Percentiles rank a stretch among this genome's conserved stretches.
Evolutionary conservation across 2,888 invertebrate species (phyloP).

Genomic region (Unio pictorum): DNA sequence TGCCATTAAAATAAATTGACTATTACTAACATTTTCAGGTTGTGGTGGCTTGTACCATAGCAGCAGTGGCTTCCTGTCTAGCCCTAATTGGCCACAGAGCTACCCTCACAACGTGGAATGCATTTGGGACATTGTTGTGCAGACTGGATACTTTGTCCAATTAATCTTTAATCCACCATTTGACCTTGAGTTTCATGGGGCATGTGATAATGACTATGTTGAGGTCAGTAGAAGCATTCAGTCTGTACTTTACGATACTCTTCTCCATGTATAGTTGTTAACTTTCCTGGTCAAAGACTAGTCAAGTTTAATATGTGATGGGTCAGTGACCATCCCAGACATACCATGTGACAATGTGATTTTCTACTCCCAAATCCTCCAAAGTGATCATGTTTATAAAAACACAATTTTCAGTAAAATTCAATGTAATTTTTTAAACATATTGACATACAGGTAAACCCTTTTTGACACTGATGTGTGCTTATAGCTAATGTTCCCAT

Average conservation of each 20-base stretch:
- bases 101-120: constrained; percentile 96
- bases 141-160: constrained; percentile 86
- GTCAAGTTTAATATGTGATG: too few species aligned
- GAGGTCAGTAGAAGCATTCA: constrained; percentile 78
- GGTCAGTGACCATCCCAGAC: too few species aligned
- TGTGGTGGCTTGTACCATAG: constrained; percentile 92
- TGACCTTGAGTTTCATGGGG: constrained; percentile 93
- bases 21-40: constrained; percentile 76
- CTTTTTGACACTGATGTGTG: too few species aligned
- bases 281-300: too few species aligned
- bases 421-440: too few species aligned
- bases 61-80: constrained; percentile 84
- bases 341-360: too few species aligned
- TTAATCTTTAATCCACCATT: constrained; percentile 72
- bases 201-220: constrained; percentile 95
- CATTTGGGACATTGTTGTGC: constrained; percentile 93
- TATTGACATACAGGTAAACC: too few species aligned
- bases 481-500: too few species aligned
- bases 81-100: constrained; percentile 96
- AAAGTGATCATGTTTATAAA: too few species aligned
- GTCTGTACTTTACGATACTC: background rate
- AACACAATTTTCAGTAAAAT: too few species aligned
- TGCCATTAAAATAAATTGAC: constrained; percentile 1
- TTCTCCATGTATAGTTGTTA: too few species aligned
- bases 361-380: too few species aligned